A percentile compares a stretch with the other conserved stretches of the same genome.
These are phyloP conservation scores for Marmota flaviventris DNA, from an alignment of 2,113 vertebrate genomes.

Conservation along the genomic window DNA sequence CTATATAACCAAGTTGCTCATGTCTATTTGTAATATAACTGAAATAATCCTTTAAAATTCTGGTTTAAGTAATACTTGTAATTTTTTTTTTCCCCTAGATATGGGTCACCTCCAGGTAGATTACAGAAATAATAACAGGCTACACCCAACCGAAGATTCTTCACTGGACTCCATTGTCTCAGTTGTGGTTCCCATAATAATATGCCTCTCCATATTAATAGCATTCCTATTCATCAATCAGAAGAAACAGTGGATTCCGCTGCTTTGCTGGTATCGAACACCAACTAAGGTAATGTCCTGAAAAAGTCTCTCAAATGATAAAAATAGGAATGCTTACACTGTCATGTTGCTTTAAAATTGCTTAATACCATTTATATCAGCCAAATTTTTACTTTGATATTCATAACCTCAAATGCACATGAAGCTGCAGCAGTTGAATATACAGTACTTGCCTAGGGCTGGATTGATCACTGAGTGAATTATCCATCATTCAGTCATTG, in stretches of 20 bases:
- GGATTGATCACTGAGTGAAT: not conserved
- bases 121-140: conserved; percentile 87
- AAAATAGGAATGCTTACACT: not conserved
- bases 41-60: conserved; percentile 36
- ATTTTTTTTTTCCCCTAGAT: conserved; percentile 83
- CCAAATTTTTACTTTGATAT: not conserved
- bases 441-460: not conserved
- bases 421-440: not conserved
- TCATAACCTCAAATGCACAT: not conserved
- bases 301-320: not conserved
- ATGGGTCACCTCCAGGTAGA: conserved; percentile 92
- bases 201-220: conserved; percentile 90
- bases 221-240: conserved; percentile 92
- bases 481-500: not conserved
- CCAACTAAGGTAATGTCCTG: conserved; percentile 91
- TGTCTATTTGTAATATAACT: conserved; percentile 7
- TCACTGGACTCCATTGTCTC: conserved; percentile 89
- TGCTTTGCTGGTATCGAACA: conserved; percentile 92
- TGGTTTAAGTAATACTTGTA: not conserved
- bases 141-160: conserved; percentile 83
- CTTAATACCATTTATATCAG: not conserved
- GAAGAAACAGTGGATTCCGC: conserved; percentile 94
- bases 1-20: conserved; percentile 10
- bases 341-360: not conserved
- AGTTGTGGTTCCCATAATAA: conserved; percentile 90